These are phyloP conservation scores for Saccostrea glomerata DNA, from an alignment of 1,140 invertebrate species.

Conservation along the genomic window DNA sequence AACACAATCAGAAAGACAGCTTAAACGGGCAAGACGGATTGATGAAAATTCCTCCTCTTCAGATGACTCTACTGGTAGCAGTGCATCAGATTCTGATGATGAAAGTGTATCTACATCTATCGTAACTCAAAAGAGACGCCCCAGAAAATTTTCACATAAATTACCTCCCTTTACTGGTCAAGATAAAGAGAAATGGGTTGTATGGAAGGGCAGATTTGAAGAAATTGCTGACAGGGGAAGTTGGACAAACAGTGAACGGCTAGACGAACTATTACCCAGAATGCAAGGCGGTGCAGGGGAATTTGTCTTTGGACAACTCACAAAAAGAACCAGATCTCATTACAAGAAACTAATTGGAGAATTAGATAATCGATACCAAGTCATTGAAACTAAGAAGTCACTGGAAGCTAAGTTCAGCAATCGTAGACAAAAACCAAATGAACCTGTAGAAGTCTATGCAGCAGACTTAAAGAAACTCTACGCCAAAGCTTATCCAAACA, in stretches of 20 bases:
- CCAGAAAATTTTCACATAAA: background rate
- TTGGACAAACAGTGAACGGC: no score
- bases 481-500: background rate
- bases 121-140: background rate
- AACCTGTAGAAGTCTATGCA: no score
- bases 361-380: no score
- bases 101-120: background rate
- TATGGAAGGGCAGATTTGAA: constrained; percentile 14
- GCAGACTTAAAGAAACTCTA: no score
- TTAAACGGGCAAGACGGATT: background rate
- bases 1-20: background rate
- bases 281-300: no score
- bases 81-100: background rate
- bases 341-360: no score
- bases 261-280: no score
- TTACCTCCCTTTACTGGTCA: background rate
- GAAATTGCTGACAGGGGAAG: background rate
- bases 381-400: no score
- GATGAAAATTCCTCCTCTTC: background rate
- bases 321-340: no score
- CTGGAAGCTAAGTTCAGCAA: no score
- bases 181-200: constrained; percentile 4
- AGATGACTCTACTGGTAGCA: background rate
- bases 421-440: no score
- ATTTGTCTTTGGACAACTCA: no score